phyloP scores from a whole-genome alignment of 2,113 vertebrate genomes.

The Ciconia boyciana region DNA sequence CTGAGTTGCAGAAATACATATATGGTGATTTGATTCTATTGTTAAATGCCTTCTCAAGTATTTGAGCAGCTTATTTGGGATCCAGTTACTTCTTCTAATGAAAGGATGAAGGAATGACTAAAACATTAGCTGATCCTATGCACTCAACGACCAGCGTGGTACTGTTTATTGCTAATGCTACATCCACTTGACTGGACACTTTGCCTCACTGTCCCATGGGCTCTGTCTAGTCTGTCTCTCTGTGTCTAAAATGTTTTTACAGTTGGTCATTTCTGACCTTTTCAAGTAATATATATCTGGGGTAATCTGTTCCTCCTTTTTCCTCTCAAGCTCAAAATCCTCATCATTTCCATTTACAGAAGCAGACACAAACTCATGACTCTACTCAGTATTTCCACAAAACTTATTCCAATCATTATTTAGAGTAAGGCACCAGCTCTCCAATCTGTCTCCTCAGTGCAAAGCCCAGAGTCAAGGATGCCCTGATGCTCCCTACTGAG shows the following conservation, averaged over 20 bases:
- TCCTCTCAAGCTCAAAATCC: not conserved
- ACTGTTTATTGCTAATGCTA: not conserved
- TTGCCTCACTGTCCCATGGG: not conserved
- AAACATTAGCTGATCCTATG: not conserved
- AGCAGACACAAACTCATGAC: not conserved
- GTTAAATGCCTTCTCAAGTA: not conserved
- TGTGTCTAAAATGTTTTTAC: not conserved
- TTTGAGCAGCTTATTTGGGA: not conserved
- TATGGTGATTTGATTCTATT: not conserved
- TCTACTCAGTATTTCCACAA: not conserved
- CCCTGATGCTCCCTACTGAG: not conserved
- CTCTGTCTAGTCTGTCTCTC: not conserved
- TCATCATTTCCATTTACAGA: not conserved
- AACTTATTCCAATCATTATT: not conserved
- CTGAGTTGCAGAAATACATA: not conserved
- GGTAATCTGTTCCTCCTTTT: not conserved
- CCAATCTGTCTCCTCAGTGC: not conserved
- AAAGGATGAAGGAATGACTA: not conserved
- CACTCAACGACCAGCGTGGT: not conserved
- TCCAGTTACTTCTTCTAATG: not conserved
- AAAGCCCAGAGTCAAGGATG: not conserved
- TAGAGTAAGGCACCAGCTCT: not conserved
- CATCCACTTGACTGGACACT: not conserved
- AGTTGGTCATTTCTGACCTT: not conserved
- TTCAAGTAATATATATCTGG: not conserved